Percentiles rank a stretch among this genome's conserved stretches.
phyloP scores from a whole-genome alignment of 2,888 invertebrate genomes.

The Leptinotarsa tumamoca region DNA sequence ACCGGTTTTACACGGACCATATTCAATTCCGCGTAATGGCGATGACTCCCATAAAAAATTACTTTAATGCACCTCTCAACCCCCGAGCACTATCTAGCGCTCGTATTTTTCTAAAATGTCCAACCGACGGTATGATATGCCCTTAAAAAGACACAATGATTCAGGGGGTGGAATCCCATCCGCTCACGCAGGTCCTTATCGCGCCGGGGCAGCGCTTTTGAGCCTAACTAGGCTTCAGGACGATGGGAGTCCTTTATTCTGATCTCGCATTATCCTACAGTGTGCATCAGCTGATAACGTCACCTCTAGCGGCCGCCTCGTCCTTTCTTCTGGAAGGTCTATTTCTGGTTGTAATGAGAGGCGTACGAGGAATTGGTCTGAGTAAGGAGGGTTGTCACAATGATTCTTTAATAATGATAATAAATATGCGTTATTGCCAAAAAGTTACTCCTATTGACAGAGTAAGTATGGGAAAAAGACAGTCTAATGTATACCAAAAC shows the following conservation, averaged over 20 bases:
- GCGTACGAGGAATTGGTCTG: not conserved
- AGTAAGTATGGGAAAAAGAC: too few species aligned
- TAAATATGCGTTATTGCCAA: too few species aligned
- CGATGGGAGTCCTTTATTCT: constrained; percentile 60
- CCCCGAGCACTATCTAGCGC: constrained; percentile 18
- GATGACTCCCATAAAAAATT: constrained; percentile 25
- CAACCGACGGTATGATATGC: constrained; percentile 49
- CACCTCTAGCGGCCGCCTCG: constrained; percentile 24
- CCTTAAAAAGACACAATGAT: constrained; percentile 48
- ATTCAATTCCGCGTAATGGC: constrained; percentile 24
- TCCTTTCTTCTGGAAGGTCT: not conserved
- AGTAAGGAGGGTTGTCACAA: not conserved
- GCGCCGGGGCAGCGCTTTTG: constrained; percentile 62
- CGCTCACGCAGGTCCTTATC: constrained; percentile 63
- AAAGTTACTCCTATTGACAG: too few species aligned
- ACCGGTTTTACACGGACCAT: constrained; percentile 12
- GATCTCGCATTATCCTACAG: constrained; percentile 64
- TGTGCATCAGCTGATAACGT: constrained; percentile 58
- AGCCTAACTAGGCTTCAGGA: constrained; percentile 59
- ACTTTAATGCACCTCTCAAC: constrained; percentile 22
- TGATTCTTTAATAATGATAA: not conserved
- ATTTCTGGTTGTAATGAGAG: not conserved
- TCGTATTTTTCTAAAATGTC: constrained; percentile 41
- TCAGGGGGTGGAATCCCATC: constrained; percentile 53
- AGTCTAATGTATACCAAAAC: too few species aligned